Conservation (phyloP, 2,888 invertebrate species). For the Lysandra coridon region DNA sequence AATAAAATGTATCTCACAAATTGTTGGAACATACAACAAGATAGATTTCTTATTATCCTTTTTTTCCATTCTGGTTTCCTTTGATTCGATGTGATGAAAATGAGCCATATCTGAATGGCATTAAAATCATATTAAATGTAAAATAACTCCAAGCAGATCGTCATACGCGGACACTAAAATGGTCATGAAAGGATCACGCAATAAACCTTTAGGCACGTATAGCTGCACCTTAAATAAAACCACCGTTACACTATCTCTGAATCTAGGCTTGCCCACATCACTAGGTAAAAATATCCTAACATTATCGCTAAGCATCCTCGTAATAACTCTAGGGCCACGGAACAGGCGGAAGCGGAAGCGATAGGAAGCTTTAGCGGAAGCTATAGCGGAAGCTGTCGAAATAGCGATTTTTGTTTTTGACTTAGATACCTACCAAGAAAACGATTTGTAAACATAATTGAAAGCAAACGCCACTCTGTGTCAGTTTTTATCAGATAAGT, state of each 20-base stretch:
- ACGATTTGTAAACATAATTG: too few relatives aligned
- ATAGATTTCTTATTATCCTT: too few relatives aligned
- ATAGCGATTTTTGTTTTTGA: not conserved
- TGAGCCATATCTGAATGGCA: too few relatives aligned
- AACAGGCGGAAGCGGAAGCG: not conserved
- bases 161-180: not conserved
- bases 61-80: too few relatives aligned
- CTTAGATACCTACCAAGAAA: too few relatives aligned
- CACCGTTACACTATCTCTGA: conserved; percentile 25
- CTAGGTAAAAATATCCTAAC: conserved; percentile 41
- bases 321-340: conserved; percentile 34
- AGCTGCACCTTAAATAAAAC: conserved; percentile 21
- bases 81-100: too few relatives aligned
- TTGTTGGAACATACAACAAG: too few relatives aligned
- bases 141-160: not conserved
- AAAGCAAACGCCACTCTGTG: too few relatives aligned
- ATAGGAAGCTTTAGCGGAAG: not conserved
- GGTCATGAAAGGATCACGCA: conserved; percentile 3
- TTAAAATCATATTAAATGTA: too few relatives aligned
- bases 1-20: too few relatives aligned
- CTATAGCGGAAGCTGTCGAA: not conserved
- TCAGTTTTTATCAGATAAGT: too few relatives aligned
- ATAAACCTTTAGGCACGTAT: conserved; percentile 2
- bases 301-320: conserved; percentile 44
- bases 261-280: conserved; percentile 27